These are phyloP conservation scores for Sinocyclocheilus rhinocerous DNA, from an alignment of 2,113 vertebrate species.

Conservation along the genomic window DNA sequence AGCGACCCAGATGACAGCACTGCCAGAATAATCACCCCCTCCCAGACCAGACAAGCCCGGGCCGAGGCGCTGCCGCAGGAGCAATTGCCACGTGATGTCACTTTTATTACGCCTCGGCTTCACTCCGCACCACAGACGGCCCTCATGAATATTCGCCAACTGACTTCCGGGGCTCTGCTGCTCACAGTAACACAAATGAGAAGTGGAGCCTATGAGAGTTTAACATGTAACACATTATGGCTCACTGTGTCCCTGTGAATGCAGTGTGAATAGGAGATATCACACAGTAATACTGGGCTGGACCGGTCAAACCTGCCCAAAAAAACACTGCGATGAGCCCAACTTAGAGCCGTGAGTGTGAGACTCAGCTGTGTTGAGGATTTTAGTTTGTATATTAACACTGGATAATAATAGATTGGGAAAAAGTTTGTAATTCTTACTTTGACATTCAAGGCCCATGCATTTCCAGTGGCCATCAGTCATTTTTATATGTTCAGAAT, in stretches of 20 bases:
- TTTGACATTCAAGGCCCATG: background rate
- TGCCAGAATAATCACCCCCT: constrained; percentile 58
- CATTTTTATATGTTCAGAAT: background rate
- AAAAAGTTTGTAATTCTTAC: background rate
- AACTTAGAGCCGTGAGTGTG: background rate
- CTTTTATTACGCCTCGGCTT: constrained; percentile 57
- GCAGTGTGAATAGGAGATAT: constrained; percentile 30
- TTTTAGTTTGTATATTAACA: background rate
- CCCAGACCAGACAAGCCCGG: background rate
- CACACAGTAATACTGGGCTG: constrained; percentile 21
- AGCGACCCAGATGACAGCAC: constrained; percentile 66
- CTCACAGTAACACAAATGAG: constrained; percentile 40
- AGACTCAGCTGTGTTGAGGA: background rate
- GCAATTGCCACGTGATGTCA: constrained; percentile 42
- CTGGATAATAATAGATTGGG: background rate
- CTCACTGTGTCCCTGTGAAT: constrained; percentile 41
- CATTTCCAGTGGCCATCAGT: background rate
- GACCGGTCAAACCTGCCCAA: constrained; percentile 4
- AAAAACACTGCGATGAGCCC: background rate
- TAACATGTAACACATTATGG: constrained; percentile 47
- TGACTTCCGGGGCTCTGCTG: constrained; percentile 36
- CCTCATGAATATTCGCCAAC: constrained; percentile 56
- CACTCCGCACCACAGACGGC: constrained; percentile 48
- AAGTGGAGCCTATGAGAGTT: constrained; percentile 44
- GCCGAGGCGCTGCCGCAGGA: background rate